These are phyloP conservation scores for Anabas testudineus DNA, from an alignment of 2,797 vertebrate species.

Conservation along the genomic window DNA sequence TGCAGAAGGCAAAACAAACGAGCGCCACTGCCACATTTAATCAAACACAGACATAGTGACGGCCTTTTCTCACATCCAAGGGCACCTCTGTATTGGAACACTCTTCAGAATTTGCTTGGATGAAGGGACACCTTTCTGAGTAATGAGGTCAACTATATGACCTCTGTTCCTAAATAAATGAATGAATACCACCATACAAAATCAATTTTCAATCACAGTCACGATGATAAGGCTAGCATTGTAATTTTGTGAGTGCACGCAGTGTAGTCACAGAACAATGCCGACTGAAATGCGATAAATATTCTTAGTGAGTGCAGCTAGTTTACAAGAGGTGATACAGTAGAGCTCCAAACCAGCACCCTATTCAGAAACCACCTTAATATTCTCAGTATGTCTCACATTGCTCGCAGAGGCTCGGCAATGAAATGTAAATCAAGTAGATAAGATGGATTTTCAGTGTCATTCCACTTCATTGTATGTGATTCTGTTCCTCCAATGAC, in stretches of 20 bases:
- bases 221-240: slow-evolving; percentile 38
- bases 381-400: slow-evolving; percentile 69
- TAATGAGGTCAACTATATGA: slow-evolving; percentile 60
- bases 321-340: slow-evolving; percentile 56
- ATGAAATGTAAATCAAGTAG: slow-evolving; percentile 77
- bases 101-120: slow-evolving; percentile 46
- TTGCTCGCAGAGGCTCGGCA: slow-evolving; percentile 66
- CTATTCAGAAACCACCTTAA: slow-evolving; percentile 68
- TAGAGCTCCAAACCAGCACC: slow-evolving; percentile 42
- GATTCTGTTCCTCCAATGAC: slow-evolving; percentile 58
- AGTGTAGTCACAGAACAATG: slow-evolving; percentile 34
- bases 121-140: slow-evolving; percentile 51
- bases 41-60: slow-evolving; percentile 54
- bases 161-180: slow-evolving; percentile 20
- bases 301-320: slow-evolving; percentile 51
- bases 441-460: slow-evolving; percentile 78
- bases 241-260: slow-evolving; percentile 31
- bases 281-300: slow-evolving; percentile 61
- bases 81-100: slow-evolving; percentile 62
- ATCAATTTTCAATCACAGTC: slow-evolving; percentile 24
- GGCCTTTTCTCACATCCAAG: slow-evolving; percentile 51
- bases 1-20: slow-evolving; percentile 67
- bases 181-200: slow-evolving; percentile 4
- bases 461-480: slow-evolving; percentile 71
- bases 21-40: slow-evolving; percentile 66